phyloP scores from a whole-genome alignment of 2,888 invertebrate genomes.

The Pedicia rivosa region DNA sequence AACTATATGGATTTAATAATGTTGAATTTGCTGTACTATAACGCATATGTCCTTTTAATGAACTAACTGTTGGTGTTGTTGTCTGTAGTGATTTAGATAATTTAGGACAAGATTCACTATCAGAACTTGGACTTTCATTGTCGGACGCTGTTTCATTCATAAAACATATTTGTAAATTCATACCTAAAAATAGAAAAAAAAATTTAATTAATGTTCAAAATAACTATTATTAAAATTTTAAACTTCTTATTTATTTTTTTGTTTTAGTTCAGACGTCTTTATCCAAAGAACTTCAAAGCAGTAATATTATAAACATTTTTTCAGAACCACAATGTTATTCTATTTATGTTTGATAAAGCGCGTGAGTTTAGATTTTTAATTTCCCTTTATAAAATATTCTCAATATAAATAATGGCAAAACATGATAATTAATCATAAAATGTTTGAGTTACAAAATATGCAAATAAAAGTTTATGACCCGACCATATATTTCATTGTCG shows the following conservation, averaged over 20 bases:
- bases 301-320: neutral
- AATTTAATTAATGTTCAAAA: constrained; percentile 4
- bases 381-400: too few relatives aligned
- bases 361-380: too few relatives aligned
- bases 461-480: too few relatives aligned
- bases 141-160: constrained; percentile 86
- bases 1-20: constrained; percentile 17
- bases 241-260: too few relatives aligned
- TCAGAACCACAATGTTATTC: too few relatives aligned
- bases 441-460: too few relatives aligned
- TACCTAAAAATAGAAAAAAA: constrained; percentile 39
- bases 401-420: too few relatives aligned
- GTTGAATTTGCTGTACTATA: constrained; percentile 12
- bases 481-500: too few relatives aligned
- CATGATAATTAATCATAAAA: too few relatives aligned
- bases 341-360: too few relatives aligned
- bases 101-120: constrained; percentile 39
- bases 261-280: too few relatives aligned
- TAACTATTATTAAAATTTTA: constrained; percentile 9
- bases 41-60: constrained; percentile 7
- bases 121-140: constrained; percentile 61
- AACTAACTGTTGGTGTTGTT: neutral
- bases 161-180: constrained; percentile 90
- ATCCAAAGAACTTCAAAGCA: too few relatives aligned
- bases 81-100: constrained; percentile 15